A percentile compares a stretch with the other conserved stretches of the same genome.
Evolutionary conservation across 2,113 vertebrate genomes (phyloP).

Genomic region (Caloenas nicobarica): DNA sequence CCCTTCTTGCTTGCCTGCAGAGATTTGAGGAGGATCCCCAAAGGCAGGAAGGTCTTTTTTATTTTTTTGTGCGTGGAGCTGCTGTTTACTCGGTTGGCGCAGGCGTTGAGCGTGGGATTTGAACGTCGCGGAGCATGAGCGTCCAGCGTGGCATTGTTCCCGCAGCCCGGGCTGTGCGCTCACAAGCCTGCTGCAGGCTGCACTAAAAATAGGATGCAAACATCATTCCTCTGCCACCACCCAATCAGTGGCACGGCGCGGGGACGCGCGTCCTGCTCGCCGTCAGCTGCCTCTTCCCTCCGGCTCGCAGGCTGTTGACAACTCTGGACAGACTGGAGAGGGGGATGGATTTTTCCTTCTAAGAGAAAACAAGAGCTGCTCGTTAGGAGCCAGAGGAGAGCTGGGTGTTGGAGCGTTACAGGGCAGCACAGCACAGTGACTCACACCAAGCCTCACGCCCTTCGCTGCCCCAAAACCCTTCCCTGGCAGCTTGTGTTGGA

Average conservation of each 20-base stretch:
- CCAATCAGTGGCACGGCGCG: neutral
- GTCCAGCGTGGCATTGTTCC: neutral
- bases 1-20: neutral
- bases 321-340: neutral
- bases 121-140: neutral
- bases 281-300: neutral
- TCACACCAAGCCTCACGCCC: neutral
- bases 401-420: rapidly evolving
- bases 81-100: neutral
- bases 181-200: constrained; percentile 43
- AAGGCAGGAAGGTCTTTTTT: neutral
- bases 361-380: neutral
- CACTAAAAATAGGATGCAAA: constrained; percentile 61
- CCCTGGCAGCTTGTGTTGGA: neutral
- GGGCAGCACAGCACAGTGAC: rapidly evolving
- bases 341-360: neutral
- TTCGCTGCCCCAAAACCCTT: neutral
- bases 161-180: neutral
- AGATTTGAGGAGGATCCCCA: neutral
- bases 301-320: neutral
- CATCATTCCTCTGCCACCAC: constrained; percentile 28
- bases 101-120: neutral
- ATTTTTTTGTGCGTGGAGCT: neutral
- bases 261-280: neutral
- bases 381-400: neutral